Evolutionary conservation across 2,888 invertebrate species (phyloP).

Genomic region (Acheta domesticus): DNA sequence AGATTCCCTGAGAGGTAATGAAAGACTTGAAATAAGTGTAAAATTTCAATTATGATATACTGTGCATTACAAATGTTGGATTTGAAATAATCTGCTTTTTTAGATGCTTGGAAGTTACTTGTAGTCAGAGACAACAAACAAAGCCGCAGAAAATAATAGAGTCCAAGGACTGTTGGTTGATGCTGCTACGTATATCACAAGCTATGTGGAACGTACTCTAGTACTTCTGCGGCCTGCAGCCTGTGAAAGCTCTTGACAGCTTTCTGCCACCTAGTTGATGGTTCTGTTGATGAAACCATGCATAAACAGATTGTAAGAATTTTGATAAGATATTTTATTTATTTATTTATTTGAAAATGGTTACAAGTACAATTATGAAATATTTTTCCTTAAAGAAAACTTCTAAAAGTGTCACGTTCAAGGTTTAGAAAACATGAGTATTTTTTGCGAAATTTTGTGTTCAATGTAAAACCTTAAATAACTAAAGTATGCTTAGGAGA

Average conservation of each 20-base stretch:
- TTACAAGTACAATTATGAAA: too few relatives aligned
- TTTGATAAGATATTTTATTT: too few relatives aligned
- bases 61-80: background rate
- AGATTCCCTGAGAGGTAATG: constrained; percentile 43
- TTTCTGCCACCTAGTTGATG: background rate
- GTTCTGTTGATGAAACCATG: background rate
- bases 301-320: background rate
- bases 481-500: too few relatives aligned
- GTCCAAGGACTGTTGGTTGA: background rate
- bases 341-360: too few relatives aligned
- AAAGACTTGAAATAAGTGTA: background rate
- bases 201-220: background rate
- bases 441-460: too few relatives aligned
- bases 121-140: background rate
- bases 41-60: background rate
- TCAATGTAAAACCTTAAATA: too few relatives aligned
- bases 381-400: too few relatives aligned
- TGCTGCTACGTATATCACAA: background rate
- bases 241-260: background rate
- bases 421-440: too few relatives aligned
- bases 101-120: background rate
- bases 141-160: background rate
- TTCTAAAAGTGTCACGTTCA: too few relatives aligned
- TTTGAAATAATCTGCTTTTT: background rate
- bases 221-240: background rate